Percentiles rank a stretch among this genome's conserved stretches.
phyloP scores from a whole-genome alignment of 2,797 vertebrate genomes.

The Molossus molossus region DNA sequence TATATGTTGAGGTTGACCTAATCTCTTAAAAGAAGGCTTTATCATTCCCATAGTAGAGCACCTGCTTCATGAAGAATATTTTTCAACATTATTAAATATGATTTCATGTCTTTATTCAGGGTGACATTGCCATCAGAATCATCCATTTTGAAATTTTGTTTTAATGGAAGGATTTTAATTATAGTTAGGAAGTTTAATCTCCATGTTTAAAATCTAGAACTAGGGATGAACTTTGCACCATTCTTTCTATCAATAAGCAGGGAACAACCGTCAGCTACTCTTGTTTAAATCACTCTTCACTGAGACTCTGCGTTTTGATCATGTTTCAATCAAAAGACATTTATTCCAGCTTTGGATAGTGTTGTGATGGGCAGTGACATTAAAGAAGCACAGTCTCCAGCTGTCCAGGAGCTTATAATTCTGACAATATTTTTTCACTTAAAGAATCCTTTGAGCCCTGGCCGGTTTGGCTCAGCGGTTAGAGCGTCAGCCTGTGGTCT shows the following conservation, averaged over 20 bases:
- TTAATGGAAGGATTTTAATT: conserved; percentile 50
- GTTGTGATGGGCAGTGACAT: conserved; percentile 41
- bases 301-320: conserved; percentile 59
- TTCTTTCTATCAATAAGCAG: conserved; percentile 30
- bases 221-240: conserved; percentile 18
- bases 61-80: conserved; percentile 1
- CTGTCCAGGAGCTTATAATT: conserved; percentile 46
- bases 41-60: background rate
- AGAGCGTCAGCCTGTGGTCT: no score
- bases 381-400: background rate
- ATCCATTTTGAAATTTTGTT: conserved; percentile 16
- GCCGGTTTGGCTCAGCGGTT: no score
- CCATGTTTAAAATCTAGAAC: conserved; percentile 48
- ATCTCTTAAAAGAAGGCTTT: conserved; percentile 54
- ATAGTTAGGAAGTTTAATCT: conserved; percentile 58
- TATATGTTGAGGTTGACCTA: conserved; percentile 39
- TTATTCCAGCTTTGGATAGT: conserved; percentile 54
- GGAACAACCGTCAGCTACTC: conserved; percentile 60
- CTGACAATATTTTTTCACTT: conserved; percentile 41
- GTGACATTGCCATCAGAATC: background rate
- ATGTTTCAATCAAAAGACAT: conserved; percentile 62
- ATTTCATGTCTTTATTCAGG: conserved; percentile 55
- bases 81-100: conserved; percentile 50
- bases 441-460: background rate
- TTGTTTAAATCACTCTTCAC: conserved; percentile 61